phyloP scores from a whole-genome alignment of 2,888 invertebrate genomes.

The Machimus atricapillus region DNA sequence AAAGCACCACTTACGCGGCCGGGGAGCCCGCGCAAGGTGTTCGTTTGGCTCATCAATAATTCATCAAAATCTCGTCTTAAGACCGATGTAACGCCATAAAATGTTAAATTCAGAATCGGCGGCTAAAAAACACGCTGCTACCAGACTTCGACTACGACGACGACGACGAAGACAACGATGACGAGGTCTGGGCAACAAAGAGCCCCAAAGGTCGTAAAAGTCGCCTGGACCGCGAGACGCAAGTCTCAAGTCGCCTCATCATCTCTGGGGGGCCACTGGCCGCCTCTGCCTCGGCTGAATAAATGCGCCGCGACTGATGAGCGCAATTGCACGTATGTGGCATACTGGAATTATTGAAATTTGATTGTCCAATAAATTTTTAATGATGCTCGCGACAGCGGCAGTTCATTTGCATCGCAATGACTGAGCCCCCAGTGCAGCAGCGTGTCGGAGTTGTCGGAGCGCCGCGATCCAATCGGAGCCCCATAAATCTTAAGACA shows the following conservation, averaged over 20 bases:
- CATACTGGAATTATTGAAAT: background rate
- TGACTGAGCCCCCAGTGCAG: background rate
- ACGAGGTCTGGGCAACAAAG: background rate
- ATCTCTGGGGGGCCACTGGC: background rate
- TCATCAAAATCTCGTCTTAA: conserved; percentile 11
- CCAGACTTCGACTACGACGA: background rate
- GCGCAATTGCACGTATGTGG: background rate
- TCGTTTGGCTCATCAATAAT: conserved; percentile 22
- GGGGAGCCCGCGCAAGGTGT: background rate
- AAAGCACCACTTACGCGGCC: background rate
- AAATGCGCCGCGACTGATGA: background rate
- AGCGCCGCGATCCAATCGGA: background rate
- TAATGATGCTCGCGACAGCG: background rate
- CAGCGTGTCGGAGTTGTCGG: background rate
- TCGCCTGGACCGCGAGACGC: background rate
- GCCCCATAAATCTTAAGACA: conserved; percentile 20
- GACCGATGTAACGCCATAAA: background rate
- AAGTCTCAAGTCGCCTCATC: background rate
- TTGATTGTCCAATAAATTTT: conserved; percentile 27
- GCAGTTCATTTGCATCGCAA: conserved; percentile 2
- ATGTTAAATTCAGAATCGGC: background rate
- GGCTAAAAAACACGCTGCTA: background rate
- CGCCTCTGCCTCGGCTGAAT: background rate
- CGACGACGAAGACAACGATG: too few species aligned
- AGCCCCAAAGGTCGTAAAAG: background rate